phyloP scores from a whole-genome alignment of 1,140 invertebrate genomes.

The Aphelinus certus region DNA sequence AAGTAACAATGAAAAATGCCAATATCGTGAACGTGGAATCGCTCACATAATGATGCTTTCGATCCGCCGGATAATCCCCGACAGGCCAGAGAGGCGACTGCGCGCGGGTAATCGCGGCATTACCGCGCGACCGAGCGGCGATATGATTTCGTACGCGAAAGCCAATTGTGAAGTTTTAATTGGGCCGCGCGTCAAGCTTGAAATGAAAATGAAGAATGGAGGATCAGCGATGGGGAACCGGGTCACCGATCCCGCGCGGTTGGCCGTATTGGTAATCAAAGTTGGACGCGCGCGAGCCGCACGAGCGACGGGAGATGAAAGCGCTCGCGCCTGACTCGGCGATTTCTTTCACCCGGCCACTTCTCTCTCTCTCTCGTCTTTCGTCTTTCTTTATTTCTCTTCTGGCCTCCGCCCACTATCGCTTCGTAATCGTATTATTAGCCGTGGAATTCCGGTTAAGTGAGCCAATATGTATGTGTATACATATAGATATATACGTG shows the following conservation, averaged over 20 bases:
- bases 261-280: conserved; percentile 43
- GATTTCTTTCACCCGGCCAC: conserved; percentile 30
- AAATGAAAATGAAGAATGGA: conserved; percentile 34
- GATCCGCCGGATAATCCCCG: neutral
- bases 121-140: conserved; percentile 6
- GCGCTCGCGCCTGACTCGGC: conserved; percentile 40
- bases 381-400: conserved; percentile 19
- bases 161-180: conserved; percentile 38
- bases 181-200: conserved; percentile 5
- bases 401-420: conserved; percentile 24
- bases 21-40: too few relatives aligned
- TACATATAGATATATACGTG: too few relatives aligned
- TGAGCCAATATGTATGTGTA: conserved; percentile 15
- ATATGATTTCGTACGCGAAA: conserved; percentile 29
- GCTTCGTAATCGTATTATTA: conserved; percentile 39
- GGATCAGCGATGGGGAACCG: conserved; percentile 17
- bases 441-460: conserved; percentile 30
- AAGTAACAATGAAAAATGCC: too few relatives aligned
- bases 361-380: conserved; percentile 30
- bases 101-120: conserved; percentile 23
- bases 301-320: conserved; percentile 44
- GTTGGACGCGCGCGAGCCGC: conserved; percentile 42
- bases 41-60: too few relatives aligned
- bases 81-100: conserved; percentile 12
- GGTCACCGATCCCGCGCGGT: conserved; percentile 36